These are phyloP conservation scores for Macrochelys suwanniensis DNA, from an alignment of 2,797 vertebrate genomes.

Conservation along the genomic window DNA sequence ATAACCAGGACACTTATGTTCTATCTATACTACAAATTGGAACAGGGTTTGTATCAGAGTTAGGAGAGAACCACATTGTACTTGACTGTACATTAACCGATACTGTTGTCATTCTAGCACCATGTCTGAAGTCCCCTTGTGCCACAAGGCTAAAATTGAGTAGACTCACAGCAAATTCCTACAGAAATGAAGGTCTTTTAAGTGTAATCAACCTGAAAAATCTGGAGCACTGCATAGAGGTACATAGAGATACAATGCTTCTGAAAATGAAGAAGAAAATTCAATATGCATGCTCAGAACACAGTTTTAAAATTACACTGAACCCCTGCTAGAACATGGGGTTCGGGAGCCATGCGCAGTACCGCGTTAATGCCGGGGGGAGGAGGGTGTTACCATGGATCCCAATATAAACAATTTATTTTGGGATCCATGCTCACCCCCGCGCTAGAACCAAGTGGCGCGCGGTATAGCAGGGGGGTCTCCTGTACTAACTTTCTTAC, in stretches of 20 bases:
- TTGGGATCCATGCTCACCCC: too few relatives aligned
- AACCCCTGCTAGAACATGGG: too few relatives aligned
- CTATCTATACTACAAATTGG: background rate
- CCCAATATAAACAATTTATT: too few relatives aligned
- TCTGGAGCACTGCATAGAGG: background rate
- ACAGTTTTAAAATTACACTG: background rate
- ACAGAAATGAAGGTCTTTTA: background rate
- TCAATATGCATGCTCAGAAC: background rate
- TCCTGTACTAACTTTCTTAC: background rate
- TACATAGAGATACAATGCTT: fast-evolving
- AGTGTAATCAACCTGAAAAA: background rate
- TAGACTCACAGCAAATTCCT: background rate
- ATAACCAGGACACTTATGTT: background rate
- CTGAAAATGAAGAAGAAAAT: background rate
- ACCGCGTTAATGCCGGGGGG: too few relatives aligned
- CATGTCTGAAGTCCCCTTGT: background rate
- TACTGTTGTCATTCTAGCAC: background rate
- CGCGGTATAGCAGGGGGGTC: too few relatives aligned
- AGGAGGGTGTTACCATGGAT: too few relatives aligned
- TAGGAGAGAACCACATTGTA: background rate
- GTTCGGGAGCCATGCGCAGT: too few relatives aligned
- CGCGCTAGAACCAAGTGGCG: too few relatives aligned
- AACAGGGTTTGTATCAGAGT: background rate
- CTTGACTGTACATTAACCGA: background rate
- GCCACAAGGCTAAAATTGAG: background rate